These are phyloP conservation scores for Temnothorax curvispinosus DNA, from an alignment of 1,140 invertebrate species.

Conservation along the genomic window DNA sequence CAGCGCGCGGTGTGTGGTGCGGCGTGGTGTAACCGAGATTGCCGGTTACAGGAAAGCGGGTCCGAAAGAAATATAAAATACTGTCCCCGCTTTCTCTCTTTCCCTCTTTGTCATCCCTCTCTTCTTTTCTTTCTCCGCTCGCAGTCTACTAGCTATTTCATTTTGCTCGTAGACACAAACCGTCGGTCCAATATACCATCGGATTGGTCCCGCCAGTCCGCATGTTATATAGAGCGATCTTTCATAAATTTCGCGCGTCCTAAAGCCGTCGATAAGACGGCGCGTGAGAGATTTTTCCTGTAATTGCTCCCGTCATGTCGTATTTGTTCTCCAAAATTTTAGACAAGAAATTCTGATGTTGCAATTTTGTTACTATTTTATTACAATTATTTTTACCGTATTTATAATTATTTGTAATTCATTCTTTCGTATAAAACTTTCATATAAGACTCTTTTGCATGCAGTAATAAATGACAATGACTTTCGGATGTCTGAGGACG, in stretches of 20 bases:
- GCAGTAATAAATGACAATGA: background rate
- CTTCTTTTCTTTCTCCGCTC: background rate
- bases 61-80: constrained; percentile 63
- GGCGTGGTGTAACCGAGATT: constrained; percentile 34
- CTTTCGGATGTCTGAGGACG: background rate
- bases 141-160: constrained; percentile 5
- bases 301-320: background rate
- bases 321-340: background rate
- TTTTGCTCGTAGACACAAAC: constrained; percentile 44
- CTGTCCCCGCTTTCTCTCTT: background rate
- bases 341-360: background rate
- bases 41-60: constrained; percentile 50
- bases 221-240: background rate
- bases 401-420: constrained; percentile 21
- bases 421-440: background rate
- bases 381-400: background rate
- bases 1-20: background rate
- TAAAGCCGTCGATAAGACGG: background rate
- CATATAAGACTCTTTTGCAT: background rate
- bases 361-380: background rate
- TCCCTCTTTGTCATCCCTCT: too few species aligned
- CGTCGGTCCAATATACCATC: constrained; percentile 32
- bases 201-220: background rate
- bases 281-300: background rate
- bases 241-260: constrained; percentile 40